Base-by-base conservation (phyloP, 2,113 vertebrate genomes). In the Capra hircus region DNA sequence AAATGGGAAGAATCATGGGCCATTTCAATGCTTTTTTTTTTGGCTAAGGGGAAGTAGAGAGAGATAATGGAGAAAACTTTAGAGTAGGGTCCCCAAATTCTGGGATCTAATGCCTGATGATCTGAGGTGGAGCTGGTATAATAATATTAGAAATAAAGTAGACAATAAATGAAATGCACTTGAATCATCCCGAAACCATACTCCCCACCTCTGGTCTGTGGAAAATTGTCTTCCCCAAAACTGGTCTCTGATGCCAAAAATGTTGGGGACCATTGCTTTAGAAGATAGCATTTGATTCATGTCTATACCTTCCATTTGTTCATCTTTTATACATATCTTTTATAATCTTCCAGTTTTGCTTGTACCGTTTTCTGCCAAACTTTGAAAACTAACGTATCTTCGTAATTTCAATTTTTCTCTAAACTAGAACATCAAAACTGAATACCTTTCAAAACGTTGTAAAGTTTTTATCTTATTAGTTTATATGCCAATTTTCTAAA, bases 381-480 rank as follows among this genome's bases (percentile, higher is more conserved):
- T 92, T 92, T 84, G 64, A 88, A 81, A 43, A 57, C 2, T 77
- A 88, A 30, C 5, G 85, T 81, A 91, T 77, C 16, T n/a, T 83
- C 85, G 28, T 33, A 96, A 88, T 80, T 89, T 27, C 85, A 25
- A 28, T 90, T 62, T 93, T 85, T 93, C 78, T 55, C 45, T 93
- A 81, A 88, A 97, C 36, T 89, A 87, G n/a, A 83, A 90, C 52
- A 95, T 62, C 50, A 67, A 90, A 90, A 94, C 17, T 33, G 2
- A 90, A 40, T 33, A 40, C 25, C 91, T 92, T 94, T 78, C 16
- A 94, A 83, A 93, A 97, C 83, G 3, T 81, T 92, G 57, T 80
- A 57, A 30, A 60, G n/a, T 94, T 94, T 92, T 84, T 84, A 92
- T 88, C 71, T 90, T 92, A 90, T 94, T 96, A 60, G 71, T 82